phyloP scores from a whole-genome alignment of 1,140 invertebrate species.

The Cydia splendana region DNA sequence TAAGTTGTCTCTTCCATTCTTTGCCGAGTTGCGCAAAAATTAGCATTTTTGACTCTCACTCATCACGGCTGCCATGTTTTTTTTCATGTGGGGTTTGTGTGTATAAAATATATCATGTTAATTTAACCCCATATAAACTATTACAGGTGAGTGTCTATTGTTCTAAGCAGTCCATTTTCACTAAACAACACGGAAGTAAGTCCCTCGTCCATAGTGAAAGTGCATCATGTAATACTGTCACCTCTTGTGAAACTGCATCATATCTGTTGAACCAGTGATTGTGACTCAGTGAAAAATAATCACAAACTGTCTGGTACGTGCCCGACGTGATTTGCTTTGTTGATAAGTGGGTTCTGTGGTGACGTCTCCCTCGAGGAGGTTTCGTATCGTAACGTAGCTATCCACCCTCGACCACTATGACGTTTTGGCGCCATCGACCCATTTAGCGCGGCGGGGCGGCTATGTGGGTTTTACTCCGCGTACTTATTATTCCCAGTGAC shows the following conservation, averaged over 20 bases:
- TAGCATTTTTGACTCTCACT: slow-evolving; percentile 76
- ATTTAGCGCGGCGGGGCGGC: slow-evolving; percentile 69
- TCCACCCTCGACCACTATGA: slow-evolving; percentile 60
- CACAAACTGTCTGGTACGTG: slow-evolving; percentile 43
- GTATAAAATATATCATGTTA: slow-evolving; percentile 75
- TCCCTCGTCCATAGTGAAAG: slow-evolving; percentile 72
- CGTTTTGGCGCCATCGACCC: slow-evolving; percentile 79
- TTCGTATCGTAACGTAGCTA: slow-evolving; percentile 26
- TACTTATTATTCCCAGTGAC: slow-evolving; percentile 63
- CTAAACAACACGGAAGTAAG: slow-evolving; percentile 58
- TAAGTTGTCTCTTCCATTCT: slow-evolving; percentile 64
- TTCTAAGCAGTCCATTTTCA: slow-evolving; percentile 49
- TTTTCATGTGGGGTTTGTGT: slow-evolving; percentile 79
- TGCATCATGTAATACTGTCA: slow-evolving; percentile 77
- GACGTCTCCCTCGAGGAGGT: slow-evolving; percentile 20
- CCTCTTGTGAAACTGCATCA: slow-evolving; percentile 76
- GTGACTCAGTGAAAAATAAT: slow-evolving; percentile 55
- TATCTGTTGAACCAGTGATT: slow-evolving; percentile 51
- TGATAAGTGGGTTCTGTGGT: slow-evolving; percentile 37
- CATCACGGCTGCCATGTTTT: slow-evolving; percentile 78
- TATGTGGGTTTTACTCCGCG: slow-evolving; percentile 69
- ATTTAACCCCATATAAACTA: slow-evolving; percentile 71
- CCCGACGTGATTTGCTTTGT: slow-evolving; percentile 43
- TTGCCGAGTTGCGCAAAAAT: slow-evolving; percentile 76
- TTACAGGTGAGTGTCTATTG: slow-evolving; percentile 66